Evolutionary conservation across 2,797 vertebrate species (phyloP), one percentile per base, ranked within the genome.

Genomic region (Rhynchonycteris naso): DNA sequence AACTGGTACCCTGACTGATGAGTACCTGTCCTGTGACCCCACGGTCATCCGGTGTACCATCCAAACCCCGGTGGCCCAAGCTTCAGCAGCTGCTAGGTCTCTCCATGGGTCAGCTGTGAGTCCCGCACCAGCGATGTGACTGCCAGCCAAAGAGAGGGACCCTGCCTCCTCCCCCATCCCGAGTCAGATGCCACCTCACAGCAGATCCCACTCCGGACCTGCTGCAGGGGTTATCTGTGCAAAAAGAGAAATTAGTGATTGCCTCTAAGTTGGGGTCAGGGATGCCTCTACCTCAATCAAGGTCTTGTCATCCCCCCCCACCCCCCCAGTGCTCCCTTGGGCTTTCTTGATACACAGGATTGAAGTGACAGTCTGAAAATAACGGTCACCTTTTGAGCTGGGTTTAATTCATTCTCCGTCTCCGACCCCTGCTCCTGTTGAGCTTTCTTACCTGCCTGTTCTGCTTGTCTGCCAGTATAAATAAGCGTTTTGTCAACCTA

Each of bases 401-500:
- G 72, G 15, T 88, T 87, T 86, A 33, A 82, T 86, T 86, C 28
- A 16, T 76, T 78, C 75, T 88, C 7, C 79, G 33, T 80, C 8
- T 87, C 87, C 69, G 61, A 11, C 56, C 58, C 22, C 47, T 94
- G 78, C 92, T 79, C 83, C 90, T 93, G 10, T 33, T 85, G 92
- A 56, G 65, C 97, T 90, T 86, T 59, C 4, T 88, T 1, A 47
- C 61, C 28, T 79, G 82, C 54, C 90, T 83, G 28, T n/a, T 19
- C 81, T 91, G 88, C 93, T 86, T 33, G 35, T 58, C 94, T 96
- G 90, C 91, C 92, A 87, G 9, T 74, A 88, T 85, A 94, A 75
- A 58, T 89, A 82, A 88, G 83, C 84, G n/a, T 14, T 33, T 92
- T 97, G 74, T 90, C 95, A 93, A 87, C 88, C 59, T 22, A 96